Conservation (phyloP, 2,113 vertebrate genomes). For the Xenus cinereus region DNA sequence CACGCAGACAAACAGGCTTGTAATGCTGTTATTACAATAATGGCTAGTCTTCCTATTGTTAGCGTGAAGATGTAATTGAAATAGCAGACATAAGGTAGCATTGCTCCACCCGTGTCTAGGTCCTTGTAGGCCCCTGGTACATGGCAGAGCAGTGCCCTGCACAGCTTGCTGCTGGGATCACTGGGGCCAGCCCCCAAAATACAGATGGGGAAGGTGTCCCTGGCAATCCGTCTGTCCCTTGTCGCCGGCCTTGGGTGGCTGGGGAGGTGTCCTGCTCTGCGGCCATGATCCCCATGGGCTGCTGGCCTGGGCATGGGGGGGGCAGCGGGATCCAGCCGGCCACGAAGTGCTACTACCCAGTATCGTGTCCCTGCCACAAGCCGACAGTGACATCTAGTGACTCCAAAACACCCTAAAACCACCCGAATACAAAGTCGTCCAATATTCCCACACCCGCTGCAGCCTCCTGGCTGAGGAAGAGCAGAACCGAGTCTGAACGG, state of each 20-base stretch:
- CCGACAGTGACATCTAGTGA: slow-evolving; percentile 52
- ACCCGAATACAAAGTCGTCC: fast-evolving
- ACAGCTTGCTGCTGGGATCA: neutral
- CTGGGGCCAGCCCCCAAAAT: neutral
- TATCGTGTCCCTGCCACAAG: neutral
- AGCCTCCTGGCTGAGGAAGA: fast-evolving
- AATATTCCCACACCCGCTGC: fast-evolving
- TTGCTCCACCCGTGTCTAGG: fast-evolving
- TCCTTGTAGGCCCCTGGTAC: neutral
- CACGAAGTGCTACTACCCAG: neutral
- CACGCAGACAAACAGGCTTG: neutral
- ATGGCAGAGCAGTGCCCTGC: neutral
- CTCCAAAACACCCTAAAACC: neutral
- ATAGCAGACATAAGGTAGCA: fast-evolving
- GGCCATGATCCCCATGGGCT: fast-evolving
- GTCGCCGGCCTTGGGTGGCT: fast-evolving
- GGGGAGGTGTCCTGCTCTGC: fast-evolving
- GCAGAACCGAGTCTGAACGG: fast-evolving
- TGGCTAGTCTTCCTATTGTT: no score
- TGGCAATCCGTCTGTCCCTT: neutral
- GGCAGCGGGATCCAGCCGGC: fast-evolving
- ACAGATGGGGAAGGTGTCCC: neutral
- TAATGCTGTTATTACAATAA: neutral
- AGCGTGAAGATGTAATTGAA: neutral
- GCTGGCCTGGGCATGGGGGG: neutral